Percentiles rank a stretch among this genome's conserved stretches.
These are phyloP conservation scores for Aphelocoma coerulescens DNA, from an alignment of 2,113 vertebrate species.

Conservation along the genomic window DNA sequence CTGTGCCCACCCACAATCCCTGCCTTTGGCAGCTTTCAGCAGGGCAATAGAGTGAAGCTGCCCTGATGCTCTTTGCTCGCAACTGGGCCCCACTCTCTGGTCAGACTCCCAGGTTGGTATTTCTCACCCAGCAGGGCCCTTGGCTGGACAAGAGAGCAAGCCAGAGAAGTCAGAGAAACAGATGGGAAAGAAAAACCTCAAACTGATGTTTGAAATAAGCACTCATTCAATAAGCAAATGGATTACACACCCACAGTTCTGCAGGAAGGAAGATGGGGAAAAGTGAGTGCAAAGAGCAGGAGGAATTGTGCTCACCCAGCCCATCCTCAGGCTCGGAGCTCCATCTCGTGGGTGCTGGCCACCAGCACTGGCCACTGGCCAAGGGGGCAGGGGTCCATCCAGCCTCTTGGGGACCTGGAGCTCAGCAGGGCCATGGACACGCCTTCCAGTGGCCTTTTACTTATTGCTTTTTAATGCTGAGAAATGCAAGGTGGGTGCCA, in stretches of 20 bases:
- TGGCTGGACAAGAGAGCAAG: not conserved
- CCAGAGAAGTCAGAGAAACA: not conserved
- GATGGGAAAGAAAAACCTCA: not conserved
- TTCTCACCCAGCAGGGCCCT: fast-evolving
- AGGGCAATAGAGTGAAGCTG: not conserved
- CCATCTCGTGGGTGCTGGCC: not conserved
- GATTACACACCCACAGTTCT: not conserved
- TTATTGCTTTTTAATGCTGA: no score
- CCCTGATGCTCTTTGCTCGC: fast-evolving
- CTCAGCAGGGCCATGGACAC: fast-evolving
- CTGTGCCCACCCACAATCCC: not conserved
- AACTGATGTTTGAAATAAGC: not conserved
- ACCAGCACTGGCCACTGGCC: not conserved
- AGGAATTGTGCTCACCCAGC: fast-evolving
- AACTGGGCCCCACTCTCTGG: not conserved
- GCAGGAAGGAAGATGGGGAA: not conserved
- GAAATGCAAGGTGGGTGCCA: no score
- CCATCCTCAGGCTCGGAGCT: not conserved
- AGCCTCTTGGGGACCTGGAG: fast-evolving
- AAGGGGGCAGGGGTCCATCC: fast-evolving
- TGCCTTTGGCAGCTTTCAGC: not conserved
- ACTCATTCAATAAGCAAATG: not conserved
- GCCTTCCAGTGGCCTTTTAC: not conserved
- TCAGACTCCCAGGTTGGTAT: not conserved
- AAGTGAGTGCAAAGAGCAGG: fast-evolving